Evolutionary conservation across 2,797 vertebrate species (phyloP).

Genomic region (Phyllotis vaccarum): DNA sequence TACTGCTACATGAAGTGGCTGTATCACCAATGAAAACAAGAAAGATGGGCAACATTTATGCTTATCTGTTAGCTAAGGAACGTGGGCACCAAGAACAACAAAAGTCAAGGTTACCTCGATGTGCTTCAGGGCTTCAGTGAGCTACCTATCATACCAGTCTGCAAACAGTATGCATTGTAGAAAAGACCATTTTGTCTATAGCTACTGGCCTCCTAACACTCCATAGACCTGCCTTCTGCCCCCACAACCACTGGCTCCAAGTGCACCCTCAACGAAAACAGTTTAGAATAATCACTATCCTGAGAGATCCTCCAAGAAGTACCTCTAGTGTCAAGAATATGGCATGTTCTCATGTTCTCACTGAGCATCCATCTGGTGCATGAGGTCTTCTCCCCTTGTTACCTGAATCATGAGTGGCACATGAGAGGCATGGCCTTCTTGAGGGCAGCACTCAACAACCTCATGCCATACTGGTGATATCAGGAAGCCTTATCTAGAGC

Average conservation of each 20-base stretch:
- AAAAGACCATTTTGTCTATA: neutral
- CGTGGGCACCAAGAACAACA: neutral
- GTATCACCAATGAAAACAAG: neutral
- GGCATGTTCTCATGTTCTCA: neutral
- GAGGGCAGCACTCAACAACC: neutral
- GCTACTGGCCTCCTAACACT: neutral
- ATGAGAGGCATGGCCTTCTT: neutral
- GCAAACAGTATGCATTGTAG: fast-evolving
- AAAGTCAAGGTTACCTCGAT: neutral
- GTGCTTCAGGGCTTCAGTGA: fast-evolving
- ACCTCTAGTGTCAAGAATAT: neutral
- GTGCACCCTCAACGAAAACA: neutral
- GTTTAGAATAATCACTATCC: neutral
- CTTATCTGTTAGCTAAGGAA: neutral
- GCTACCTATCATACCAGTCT: fast-evolving
- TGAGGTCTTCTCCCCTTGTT: neutral
- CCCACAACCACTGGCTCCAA: fast-evolving
- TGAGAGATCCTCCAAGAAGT: neutral
- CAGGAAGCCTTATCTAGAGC: neutral
- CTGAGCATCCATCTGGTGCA: neutral
- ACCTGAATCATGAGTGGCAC: neutral
- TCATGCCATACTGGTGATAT: neutral
- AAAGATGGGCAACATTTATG: fast-evolving
- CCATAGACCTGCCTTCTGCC: neutral
- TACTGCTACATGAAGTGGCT: no score